phyloP scores from a whole-genome alignment of 2,797 vertebrate species.

The Pangasius larnaudii region DNA sequence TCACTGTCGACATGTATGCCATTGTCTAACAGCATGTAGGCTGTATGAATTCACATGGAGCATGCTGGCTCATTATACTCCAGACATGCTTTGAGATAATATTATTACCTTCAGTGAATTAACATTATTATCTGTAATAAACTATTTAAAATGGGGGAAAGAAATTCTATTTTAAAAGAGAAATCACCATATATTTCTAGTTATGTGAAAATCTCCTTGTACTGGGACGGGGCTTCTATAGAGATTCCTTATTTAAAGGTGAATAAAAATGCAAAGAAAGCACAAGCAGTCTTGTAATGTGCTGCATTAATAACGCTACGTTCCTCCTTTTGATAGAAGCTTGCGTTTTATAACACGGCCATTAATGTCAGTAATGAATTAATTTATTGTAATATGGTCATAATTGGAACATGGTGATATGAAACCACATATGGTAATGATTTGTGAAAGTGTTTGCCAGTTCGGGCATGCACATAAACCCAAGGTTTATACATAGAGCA shows the following conservation, averaged over 20 bases:
- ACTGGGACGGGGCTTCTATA: neutral
- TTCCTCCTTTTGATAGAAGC: neutral
- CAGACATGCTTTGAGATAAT: neutral
- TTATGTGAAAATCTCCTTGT: neutral
- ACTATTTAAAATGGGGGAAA: neutral
- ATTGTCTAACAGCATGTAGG: neutral
- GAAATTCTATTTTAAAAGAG: neutral
- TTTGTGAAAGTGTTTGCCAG: slow-evolving; percentile 64
- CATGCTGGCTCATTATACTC: neutral
- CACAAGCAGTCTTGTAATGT: neutral
- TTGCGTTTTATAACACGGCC: neutral
- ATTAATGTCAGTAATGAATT: no score
- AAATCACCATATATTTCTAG: neutral
- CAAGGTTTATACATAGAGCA: slow-evolving; percentile 61
- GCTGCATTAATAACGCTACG: neutral
- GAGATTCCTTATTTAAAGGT: neutral
- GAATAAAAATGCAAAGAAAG: neutral
- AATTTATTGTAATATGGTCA: neutral
- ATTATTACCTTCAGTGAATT: neutral
- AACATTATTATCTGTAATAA: neutral
- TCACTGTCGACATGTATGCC: neutral
- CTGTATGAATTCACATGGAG: neutral
- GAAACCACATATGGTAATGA: slow-evolving; percentile 47
- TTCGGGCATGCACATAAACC: neutral
- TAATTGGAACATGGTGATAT: slow-evolving; percentile 53